Percentiles rank a stretch among this genome's conserved stretches.
phyloP scores from a whole-genome alignment of 2,113 vertebrate species.

The Psettodes erumei region DNA sequence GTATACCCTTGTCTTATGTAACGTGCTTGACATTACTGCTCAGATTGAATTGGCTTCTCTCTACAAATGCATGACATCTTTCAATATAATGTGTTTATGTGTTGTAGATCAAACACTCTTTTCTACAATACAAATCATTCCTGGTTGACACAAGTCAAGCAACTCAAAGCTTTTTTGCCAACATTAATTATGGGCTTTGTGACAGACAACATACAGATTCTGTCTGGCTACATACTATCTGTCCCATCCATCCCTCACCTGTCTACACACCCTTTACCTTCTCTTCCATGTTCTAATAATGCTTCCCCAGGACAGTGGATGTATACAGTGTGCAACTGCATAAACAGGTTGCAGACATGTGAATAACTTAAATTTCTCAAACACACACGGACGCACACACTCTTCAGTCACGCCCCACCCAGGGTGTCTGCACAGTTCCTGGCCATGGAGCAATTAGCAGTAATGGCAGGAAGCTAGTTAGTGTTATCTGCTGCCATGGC shows the following conservation, averaged over 20 bases:
- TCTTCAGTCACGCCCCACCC: conserved; percentile 74
- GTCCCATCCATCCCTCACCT: background rate
- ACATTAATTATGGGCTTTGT: background rate
- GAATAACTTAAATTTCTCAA: conserved; percentile 27
- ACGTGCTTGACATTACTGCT: background rate
- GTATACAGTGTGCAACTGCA: background rate
- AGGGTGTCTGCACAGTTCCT: conserved; percentile 76
- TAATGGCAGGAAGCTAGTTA: conserved; percentile 82
- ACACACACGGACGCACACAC: conserved; percentile 38
- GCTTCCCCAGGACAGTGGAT: background rate
- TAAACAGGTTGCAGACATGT: conserved; percentile 25
- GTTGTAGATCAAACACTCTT: background rate
- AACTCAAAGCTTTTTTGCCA: background rate
- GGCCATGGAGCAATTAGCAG: conserved; percentile 70
- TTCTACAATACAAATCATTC: background rate
- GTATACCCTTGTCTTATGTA: background rate
- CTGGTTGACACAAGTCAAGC: background rate
- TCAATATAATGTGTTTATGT: background rate
- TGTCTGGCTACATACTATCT: conserved; percentile 15
- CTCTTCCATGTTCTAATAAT: background rate
- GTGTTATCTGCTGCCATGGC: conserved; percentile 74
- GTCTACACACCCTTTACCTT: background rate
- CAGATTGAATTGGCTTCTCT: background rate
- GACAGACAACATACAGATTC: background rate
- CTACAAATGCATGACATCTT: too few relatives aligned